Base-by-base conservation (phyloP, 1,140 invertebrate species). In the Hestina assimilis region DNA sequence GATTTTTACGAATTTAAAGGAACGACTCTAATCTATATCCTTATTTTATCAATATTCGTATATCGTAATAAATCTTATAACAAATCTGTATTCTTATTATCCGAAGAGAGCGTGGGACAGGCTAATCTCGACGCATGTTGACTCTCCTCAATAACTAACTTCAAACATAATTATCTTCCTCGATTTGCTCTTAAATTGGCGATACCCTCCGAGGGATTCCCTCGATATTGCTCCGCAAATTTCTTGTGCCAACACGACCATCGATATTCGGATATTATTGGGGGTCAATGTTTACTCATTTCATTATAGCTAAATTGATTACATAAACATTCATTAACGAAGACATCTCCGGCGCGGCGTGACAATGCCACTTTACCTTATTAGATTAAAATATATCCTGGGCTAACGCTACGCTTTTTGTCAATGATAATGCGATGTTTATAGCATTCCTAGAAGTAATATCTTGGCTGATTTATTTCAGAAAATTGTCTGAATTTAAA, bases 101-200 rank as follows among this genome's bases (percentile, higher is more conserved):
- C n/a, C n/a, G n/a, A n/a, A n/a, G n/a, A 12, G 20, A 9, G 4
- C 26, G 46, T 33, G 47, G 41, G 61, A 50, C 50, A n/a, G 47
- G 47, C 57, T 65, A 65, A 65, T 60, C 57, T 54, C 56, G 48
- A 59, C 62, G 46, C 46, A 60, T 87, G 82, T 84, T 83, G 76
- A 82, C 79, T 81, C 76, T 82, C 59, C 68, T 76, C 73, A 77
- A 87, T 87, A 86, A 87, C 80, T 83, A 80, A 83, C 84, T 87
- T 79, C 82, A 85, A 87, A 87, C 79, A 87, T 87, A 84, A 87
- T 87, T 87, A 87, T 84, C 75, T 72, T 69, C 70, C 67, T 80
- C 76, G 81, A 85, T 84, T 85, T 81, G 70, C 76, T 76, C 80
- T 68, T 78, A 79, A 81, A 81, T 80, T 75, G 76, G 71, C 63